Evolutionary conservation across 2,888 invertebrate species (phyloP), one percentile per base, ranked within the genome.

Genomic region (Amaurobius ferox): DNA sequence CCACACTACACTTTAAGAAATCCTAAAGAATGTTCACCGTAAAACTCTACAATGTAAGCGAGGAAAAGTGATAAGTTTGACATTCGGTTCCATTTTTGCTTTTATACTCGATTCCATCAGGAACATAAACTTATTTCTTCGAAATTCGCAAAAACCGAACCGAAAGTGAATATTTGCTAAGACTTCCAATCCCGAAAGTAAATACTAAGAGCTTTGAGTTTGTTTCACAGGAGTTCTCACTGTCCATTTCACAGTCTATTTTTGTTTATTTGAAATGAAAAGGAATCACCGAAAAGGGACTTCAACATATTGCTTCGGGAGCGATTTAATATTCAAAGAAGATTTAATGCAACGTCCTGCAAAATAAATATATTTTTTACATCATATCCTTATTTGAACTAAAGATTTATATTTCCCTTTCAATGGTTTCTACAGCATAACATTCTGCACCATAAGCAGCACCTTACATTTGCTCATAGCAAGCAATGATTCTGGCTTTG

Each of bases 241-340:
- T 23, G 55, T 55, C 55, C 55, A 55, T 55, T 55, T 55, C 16
- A 55, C 23, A 23, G 55, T 23, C 23, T 55, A 11, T 23, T 55
- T 16, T 23, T 55, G 55, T 3, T 55, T 55, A 23, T 23, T 23
- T 55, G 19, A 55, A 55, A 6, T 13, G n/a, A 16, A 44, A 55
- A 55, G 5, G 23, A 6, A 23, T 23, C 2, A 16, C 3, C 3
- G 23, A 55, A 16, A 55, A 23, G 23, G 23, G 23, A 23, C 19
- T 55, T 23, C 3, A 6, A 55, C 55, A 23, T 55, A 23, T 55
- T 55, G 55, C 55, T 55, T 2, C 55, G 1, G 23, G 11, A 23
- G 23, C 19, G 16, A 55, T 55, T 55, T 55, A 55, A 55, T 55
- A 55, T 55, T 23, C 55, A 55, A 55, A 13, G n/a, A 44, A 44